A percentile compares a stretch with the other conserved stretches of the same genome.
These are phyloP conservation scores for Troides aeacus DNA, from an alignment of 2,888 invertebrate genomes.

Conservation along the genomic window DNA sequence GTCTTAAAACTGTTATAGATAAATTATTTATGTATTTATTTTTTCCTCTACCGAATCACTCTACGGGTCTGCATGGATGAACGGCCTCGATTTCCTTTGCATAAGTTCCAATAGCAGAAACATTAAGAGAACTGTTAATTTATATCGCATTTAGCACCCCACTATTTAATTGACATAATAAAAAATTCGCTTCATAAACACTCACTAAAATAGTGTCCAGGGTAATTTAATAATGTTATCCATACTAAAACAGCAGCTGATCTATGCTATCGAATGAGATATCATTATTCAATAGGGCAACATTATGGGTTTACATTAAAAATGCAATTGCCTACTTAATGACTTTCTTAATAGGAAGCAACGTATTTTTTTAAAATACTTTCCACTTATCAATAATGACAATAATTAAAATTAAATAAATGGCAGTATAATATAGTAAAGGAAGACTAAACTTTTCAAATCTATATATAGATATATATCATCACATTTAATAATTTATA, in stretches of 20 bases:
- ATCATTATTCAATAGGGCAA: neutral
- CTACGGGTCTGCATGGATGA: too few relatives aligned
- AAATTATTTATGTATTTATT: too few relatives aligned
- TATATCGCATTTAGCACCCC: too few relatives aligned
- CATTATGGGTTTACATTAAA: neutral
- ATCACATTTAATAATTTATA: neutral
- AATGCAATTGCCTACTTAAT: neutral
- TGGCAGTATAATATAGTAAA: too few relatives aligned
- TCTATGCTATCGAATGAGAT: neutral
- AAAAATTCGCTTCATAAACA: neutral
- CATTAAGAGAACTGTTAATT: too few relatives aligned
- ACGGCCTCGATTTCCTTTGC: too few relatives aligned
- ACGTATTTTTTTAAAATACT: conserved; percentile 13
- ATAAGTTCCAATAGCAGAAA: too few relatives aligned
- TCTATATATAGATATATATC: neutral
- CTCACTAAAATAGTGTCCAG: neutral
- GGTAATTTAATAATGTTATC: neutral
- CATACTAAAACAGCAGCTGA: neutral
- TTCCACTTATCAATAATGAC: conserved; percentile 21
- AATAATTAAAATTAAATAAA: conserved; percentile 2
- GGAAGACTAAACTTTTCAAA: neutral
- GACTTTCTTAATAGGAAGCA: conserved; percentile 16
- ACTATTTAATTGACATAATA: neutral
- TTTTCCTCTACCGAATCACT: too few relatives aligned
- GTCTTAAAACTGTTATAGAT: neutral